Conservation (phyloP, 2,888 invertebrate species). For the Rhopalosiphum nymphaeae region DNA sequence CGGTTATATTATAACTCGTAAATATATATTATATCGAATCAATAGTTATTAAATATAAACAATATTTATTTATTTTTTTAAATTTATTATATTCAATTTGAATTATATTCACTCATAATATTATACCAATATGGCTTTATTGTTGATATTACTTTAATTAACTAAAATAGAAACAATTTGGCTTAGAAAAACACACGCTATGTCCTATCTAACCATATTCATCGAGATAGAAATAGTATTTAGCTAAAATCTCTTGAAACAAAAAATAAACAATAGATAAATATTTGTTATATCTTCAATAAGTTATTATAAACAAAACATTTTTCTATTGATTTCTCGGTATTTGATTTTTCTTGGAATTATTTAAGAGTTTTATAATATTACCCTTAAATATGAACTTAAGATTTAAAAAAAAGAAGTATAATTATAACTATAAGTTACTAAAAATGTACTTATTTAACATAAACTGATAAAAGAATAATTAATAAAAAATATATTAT, state of each 20-base stretch:
- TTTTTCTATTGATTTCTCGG: neutral
- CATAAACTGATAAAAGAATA: neutral
- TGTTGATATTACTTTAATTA: neutral
- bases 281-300: no score
- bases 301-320: no score
- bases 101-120: neutral
- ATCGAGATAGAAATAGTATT: no score
- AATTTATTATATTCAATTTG: neutral
- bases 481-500: neutral
- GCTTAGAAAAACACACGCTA: no score
- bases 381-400: neutral
- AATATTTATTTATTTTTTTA: neutral
- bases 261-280: no score
- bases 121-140: neutral
- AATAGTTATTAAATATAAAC: neutral
- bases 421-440: neutral
- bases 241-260: no score
- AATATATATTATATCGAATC: neutral
- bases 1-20: neutral
- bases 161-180: neutral
- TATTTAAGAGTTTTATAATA: neutral
- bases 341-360: neutral
- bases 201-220: no score
- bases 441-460: neutral
- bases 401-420: neutral